These are phyloP conservation scores for Drosophila varians DNA, from an alignment of 1,140 invertebrate species.

Conservation along the genomic window DNA sequence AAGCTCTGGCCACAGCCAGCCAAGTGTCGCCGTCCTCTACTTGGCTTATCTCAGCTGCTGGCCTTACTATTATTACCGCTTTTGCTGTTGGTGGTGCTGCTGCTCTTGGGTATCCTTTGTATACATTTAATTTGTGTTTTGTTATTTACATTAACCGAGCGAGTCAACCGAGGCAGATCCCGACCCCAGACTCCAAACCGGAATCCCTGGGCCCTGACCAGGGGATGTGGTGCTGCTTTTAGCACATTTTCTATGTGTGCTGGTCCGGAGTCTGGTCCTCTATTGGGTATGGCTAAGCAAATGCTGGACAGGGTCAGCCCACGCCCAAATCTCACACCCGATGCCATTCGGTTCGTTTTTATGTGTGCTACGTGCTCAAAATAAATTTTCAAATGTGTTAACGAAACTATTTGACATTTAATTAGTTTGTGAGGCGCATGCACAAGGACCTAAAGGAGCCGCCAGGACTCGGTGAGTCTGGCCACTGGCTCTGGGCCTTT, in stretches of 20 bases:
- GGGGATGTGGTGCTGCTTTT: conserved; percentile 32
- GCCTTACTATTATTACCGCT: conserved; percentile 25
- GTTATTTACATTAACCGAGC: conserved; percentile 80
- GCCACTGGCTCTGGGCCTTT: conserved; percentile 30
- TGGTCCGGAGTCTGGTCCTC: background rate
- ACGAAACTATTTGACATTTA: conserved; percentile 83
- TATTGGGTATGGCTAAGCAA: conserved; percentile 38
- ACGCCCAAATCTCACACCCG: background rate
- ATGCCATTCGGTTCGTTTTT: conserved; percentile 57
- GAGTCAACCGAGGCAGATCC: conserved; percentile 47
- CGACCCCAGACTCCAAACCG: background rate
- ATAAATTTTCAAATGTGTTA: conserved; percentile 83
- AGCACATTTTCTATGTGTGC: conserved; percentile 60
- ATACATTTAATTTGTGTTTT: conserved; percentile 83
- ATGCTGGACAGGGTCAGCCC: conserved; percentile 46
- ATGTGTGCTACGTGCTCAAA: conserved; percentile 79
- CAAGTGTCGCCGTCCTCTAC: conserved; percentile 55
- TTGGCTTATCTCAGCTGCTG: conserved; percentile 76
- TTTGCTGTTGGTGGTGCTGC: conserved; percentile 19
- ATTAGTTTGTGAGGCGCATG: conserved; percentile 82
- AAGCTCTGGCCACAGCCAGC: conserved; percentile 58
- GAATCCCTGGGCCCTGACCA: conserved; percentile 1
- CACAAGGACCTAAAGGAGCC: conserved; percentile 59
- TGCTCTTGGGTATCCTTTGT: conserved; percentile 61
- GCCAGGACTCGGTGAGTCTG: too few relatives aligned